Conservation (phyloP, 2,888 invertebrate genomes). For the Leucania comma region DNA sequence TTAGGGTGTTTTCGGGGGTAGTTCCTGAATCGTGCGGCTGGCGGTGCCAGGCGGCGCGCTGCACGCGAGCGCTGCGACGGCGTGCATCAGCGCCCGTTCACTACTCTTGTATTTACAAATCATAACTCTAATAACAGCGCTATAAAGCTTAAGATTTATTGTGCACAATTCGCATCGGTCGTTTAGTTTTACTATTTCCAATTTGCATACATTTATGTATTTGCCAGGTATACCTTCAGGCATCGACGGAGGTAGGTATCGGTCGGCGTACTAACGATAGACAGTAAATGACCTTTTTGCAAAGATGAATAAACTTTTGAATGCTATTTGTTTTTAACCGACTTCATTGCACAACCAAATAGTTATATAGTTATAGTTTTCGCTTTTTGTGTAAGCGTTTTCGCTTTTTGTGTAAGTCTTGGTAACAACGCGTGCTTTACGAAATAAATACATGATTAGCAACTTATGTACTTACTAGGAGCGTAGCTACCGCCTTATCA, state of each 20-base stretch:
- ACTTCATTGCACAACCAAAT: no score
- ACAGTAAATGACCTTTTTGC: constrained; percentile 43
- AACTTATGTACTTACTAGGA: not conserved
- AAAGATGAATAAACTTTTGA: constrained; percentile 41
- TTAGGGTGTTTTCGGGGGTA: constrained; percentile 81
- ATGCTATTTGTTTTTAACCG: constrained; percentile 5
- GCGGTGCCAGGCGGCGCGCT: constrained; percentile 89
- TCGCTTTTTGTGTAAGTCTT: not conserved
- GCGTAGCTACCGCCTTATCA: no score
- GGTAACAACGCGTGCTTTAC: not conserved
- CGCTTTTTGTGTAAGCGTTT: not conserved
- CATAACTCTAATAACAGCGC: constrained; percentile 72
- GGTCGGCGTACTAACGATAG: constrained; percentile 52
- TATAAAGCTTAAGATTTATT: constrained; percentile 77
- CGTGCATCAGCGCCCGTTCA: constrained; percentile 78
- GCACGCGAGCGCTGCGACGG: constrained; percentile 82
- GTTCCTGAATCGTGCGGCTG: constrained; percentile 83
- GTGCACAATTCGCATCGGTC: constrained; percentile 65
- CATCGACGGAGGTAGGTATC: constrained; percentile 35
- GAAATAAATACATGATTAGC: not conserved
- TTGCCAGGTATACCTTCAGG: constrained; percentile 38
- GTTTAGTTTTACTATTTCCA: constrained; percentile 72
- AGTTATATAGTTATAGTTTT: no score
- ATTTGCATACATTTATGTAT: constrained; percentile 68
- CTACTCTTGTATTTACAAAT: constrained; percentile 74